Percentiles rank a stretch among this genome's conserved stretches.
These are phyloP conservation scores for Urocolius indicus DNA, from an alignment of 2,113 vertebrate species.

Conservation along the genomic window DNA sequence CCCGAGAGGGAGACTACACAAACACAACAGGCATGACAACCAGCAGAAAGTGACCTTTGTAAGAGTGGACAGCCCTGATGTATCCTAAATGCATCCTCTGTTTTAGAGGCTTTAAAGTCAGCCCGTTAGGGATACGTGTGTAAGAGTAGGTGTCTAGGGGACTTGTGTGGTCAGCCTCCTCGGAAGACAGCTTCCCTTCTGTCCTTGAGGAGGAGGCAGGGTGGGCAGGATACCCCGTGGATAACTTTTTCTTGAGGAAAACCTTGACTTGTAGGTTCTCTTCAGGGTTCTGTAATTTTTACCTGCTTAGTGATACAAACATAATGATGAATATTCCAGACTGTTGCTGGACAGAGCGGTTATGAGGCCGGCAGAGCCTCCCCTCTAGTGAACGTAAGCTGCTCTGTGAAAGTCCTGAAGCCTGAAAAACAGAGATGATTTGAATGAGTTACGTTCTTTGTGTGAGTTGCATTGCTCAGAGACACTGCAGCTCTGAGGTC, in stretches of 20 bases:
- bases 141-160: background rate
- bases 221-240: background rate
- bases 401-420: background rate
- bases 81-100: fast-evolving
- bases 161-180: background rate
- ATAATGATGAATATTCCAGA: background rate
- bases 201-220: background rate
- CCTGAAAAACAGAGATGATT: background rate
- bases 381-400: background rate
- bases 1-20: background rate
- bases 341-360: background rate
- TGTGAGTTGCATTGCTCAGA: background rate
- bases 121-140: fast-evolving
- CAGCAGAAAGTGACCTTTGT: background rate
- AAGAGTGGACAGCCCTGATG: background rate
- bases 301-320: background rate
- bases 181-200: fast-evolving
- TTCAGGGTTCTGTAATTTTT: background rate
- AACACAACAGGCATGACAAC: background rate
- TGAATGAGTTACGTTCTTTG: background rate
- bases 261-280: background rate
- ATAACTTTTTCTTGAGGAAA: background rate
- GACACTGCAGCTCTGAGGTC: background rate
- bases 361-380: background rate
- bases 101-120: background rate